Evolutionary conservation across 1,140 invertebrate species (phyloP), one percentile per base, ranked within the genome.

Genomic region (Acromyrmex heyeri): DNA sequence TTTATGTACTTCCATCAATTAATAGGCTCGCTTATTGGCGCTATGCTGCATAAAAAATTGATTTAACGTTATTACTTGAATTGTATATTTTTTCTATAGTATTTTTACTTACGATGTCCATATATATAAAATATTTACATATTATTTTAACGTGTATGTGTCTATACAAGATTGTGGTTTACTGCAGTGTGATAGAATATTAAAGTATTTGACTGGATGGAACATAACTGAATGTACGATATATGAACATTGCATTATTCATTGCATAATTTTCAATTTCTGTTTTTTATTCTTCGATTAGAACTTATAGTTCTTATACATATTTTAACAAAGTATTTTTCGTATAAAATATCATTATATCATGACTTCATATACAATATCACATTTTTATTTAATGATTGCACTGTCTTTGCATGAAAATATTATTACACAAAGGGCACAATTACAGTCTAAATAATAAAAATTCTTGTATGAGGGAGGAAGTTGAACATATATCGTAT

Each of bases 381-480:
- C 14, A 44, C 16, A 21, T 65, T 2, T n/a, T 3, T n/a, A 24
- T 61, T 76, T 50, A 78, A 64, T 14, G 59, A 65, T 38, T 48
- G 3, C 3, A 48, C 6, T 14, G 21, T 48, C 12, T 64, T 27
- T 30, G 59, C 57, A 77, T 62, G 24, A 78, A 48, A 65, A 78
- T 53, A 65, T 64, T 50, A 78, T 65, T 65, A 65, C 1, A 16
- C 44, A 27, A 53, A 30, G 24, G 16, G 12, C 10, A 78, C 5
- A 78, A 65, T 78, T 10, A 14, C 5, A 65, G 30, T 65, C 14
- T 78, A 27, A 78, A 78, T 78, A 78, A 78, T 78, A 34, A 78
- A 77, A 77, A 5, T 77, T 59, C 27, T 27, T 16, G 18, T 21
- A 3, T 7, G 38, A 50, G 50, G 27, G n/a, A 61, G 44, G 44